Percentiles rank a stretch among this genome's conserved stretches.
Evolutionary conservation across 2,888 invertebrate species (phyloP).

Genomic region (Acronicta alni): DNA sequence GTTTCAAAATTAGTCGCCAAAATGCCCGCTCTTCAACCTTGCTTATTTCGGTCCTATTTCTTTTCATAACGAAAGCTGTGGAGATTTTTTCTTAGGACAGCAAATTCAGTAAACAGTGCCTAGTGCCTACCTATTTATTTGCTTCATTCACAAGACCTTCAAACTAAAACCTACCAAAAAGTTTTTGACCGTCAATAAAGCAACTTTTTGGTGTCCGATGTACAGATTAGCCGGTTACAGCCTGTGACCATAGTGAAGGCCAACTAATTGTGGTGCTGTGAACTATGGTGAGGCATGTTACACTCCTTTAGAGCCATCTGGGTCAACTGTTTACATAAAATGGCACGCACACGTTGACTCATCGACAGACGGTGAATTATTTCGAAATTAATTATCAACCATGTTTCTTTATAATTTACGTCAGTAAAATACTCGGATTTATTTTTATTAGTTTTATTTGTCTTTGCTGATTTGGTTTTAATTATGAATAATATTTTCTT

Average conservation of each 20-base stretch:
- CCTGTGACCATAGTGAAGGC: constrained; percentile 45
- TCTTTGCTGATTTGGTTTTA: not conserved
- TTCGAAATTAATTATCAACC: constrained; percentile 60
- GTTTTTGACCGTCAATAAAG: constrained; percentile 12
- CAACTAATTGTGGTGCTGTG: constrained; percentile 37
- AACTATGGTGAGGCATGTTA: constrained; percentile 33
- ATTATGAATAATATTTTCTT: not conserved
- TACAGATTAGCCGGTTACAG: constrained; percentile 40
- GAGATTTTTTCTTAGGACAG: too few relatives aligned
- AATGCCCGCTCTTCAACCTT: too few relatives aligned
- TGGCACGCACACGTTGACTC: constrained; percentile 70
- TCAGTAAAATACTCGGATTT: constrained; percentile 41
- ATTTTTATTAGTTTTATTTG: constrained; percentile 1
- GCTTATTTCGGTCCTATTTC: too few relatives aligned
- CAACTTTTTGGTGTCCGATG: constrained; percentile 30
- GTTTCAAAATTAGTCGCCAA: too few relatives aligned
- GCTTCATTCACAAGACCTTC: not conserved
- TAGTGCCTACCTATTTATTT: too few relatives aligned
- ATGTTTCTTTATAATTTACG: constrained; percentile 48
- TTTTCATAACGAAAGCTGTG: too few relatives aligned
- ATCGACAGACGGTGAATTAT: constrained; percentile 63
- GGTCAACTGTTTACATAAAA: constrained; percentile 76
- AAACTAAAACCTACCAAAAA: constrained; percentile 6
- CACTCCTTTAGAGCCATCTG: constrained; percentile 61
- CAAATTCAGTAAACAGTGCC: too few relatives aligned